These are phyloP conservation scores for Dendropsophus ebraccatus DNA, from an alignment of 2,113 vertebrate genomes.

Conservation along the genomic window DNA sequence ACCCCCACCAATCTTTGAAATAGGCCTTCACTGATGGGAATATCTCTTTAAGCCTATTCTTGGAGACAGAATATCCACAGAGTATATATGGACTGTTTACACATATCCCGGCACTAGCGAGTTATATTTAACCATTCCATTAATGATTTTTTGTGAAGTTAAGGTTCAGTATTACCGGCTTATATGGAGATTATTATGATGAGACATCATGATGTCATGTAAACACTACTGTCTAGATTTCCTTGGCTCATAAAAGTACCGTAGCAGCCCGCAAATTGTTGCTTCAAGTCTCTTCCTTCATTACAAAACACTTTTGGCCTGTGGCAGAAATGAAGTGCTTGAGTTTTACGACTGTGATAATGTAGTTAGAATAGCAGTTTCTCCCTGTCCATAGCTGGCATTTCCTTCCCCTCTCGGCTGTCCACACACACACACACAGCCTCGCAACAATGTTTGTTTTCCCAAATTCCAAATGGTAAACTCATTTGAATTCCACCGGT, in stretches of 20 bases:
- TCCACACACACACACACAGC: slow-evolving; percentile 49
- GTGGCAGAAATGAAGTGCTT: not conserved
- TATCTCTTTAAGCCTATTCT: too few relatives aligned
- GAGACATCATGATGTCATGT: not conserved
- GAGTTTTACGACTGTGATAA: slow-evolving; percentile 47
- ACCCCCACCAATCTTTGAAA: too few relatives aligned
- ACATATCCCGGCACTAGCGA: not conserved
- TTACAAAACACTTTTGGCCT: slow-evolving; percentile 17
- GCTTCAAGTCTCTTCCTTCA: not conserved
- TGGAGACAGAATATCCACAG: not conserved
- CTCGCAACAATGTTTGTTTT: slow-evolving; percentile 54
- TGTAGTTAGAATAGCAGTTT: slow-evolving; percentile 25
- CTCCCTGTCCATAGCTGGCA: slow-evolving; percentile 37
- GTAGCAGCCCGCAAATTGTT: not conserved
- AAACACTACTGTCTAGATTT: slow-evolving; percentile 6
- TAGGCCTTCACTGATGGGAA: too few relatives aligned
- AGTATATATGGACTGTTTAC: not conserved
- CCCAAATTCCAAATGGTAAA: slow-evolving; percentile 58
- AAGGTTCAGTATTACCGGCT: not conserved
- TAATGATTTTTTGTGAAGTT: not conserved
- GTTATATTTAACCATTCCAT: not conserved
- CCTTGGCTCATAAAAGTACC: not conserved
- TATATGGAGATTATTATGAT: not conserved
- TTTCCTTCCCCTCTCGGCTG: slow-evolving; percentile 48
- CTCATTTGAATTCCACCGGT: slow-evolving; percentile 59